These are phyloP conservation scores for Ooceraea biroi DNA, from an alignment of 1,140 invertebrate genomes.

Conservation along the genomic window DNA sequence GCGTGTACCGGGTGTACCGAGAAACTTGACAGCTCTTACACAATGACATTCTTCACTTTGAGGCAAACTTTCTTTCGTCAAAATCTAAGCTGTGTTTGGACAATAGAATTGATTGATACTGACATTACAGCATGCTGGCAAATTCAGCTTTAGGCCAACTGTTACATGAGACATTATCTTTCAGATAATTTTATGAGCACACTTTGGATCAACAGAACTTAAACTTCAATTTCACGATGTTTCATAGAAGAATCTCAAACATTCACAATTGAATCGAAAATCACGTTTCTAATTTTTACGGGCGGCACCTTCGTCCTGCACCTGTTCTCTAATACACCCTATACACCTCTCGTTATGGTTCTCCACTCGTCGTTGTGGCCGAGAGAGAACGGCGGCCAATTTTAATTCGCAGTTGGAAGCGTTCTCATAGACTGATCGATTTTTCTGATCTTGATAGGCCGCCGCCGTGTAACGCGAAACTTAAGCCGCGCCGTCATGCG, in stretches of 20 bases:
- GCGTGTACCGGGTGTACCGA: conserved; percentile 6
- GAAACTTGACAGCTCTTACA: neutral
- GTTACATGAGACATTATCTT: neutral
- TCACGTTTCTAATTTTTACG: neutral
- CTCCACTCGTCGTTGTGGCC: neutral
- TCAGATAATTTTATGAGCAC: neutral
- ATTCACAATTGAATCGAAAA: neutral
- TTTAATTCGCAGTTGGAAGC: conserved; percentile 54
- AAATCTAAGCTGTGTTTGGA: neutral
- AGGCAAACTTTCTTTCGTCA: neutral
- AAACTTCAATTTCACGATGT: neutral
- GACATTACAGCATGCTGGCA: neutral
- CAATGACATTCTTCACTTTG: neutral
- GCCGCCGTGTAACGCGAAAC: conserved; percentile 70
- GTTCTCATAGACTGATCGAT: conserved; percentile 63
- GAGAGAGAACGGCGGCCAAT: conserved; percentile 14
- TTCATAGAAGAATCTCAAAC: neutral
- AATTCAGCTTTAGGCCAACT: neutral
- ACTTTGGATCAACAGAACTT: neutral
- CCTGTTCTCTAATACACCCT: neutral
- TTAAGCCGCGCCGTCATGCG: conserved; percentile 69
- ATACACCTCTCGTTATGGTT: conserved; percentile 4
- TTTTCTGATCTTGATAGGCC: conserved; percentile 57
- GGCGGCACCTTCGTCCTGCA: neutral
- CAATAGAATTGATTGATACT: neutral